These are phyloP conservation scores for Drosophila funebris DNA, from an alignment of 1,140 invertebrate genomes.

Conservation along the genomic window DNA sequence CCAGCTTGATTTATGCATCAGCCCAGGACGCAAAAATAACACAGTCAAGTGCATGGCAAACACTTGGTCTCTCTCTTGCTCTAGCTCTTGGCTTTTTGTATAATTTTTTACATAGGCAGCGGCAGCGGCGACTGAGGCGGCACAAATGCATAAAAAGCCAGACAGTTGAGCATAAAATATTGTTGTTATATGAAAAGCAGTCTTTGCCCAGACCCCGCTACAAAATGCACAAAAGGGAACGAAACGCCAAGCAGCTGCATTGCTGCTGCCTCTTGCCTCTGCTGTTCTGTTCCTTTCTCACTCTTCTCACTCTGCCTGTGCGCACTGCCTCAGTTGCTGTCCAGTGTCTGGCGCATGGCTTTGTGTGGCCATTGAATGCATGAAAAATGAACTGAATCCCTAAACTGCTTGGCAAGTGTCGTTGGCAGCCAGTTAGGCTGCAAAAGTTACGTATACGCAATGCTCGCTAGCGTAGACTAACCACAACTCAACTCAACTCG, in stretches of 20 bases:
- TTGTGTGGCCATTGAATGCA: conserved; percentile 67
- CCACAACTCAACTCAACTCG: conserved; percentile 12
- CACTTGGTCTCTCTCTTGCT: conserved; percentile 57
- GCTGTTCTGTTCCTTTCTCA: neutral
- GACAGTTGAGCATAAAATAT: conserved; percentile 81
- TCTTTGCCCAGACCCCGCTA: conserved; percentile 15
- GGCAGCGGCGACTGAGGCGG: conserved; percentile 22
- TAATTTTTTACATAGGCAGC: conserved; percentile 77
- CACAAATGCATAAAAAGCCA: conserved; percentile 78
- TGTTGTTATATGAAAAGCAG: conserved; percentile 81
- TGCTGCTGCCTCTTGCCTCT: conserved; percentile 3
- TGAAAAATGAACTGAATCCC: conserved; percentile 72
- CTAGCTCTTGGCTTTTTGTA: conserved; percentile 64
- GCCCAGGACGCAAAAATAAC: conserved; percentile 69
- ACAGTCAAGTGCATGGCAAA: conserved; percentile 79
- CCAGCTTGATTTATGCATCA: conserved; percentile 68
- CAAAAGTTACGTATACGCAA: conserved; percentile 61
- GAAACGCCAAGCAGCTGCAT: conserved; percentile 19
- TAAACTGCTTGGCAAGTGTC: conserved; percentile 60
- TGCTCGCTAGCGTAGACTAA: conserved; percentile 4
- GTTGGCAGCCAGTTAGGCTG: conserved; percentile 69
- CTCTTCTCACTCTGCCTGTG: neutral
- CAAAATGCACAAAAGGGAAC: conserved; percentile 9
- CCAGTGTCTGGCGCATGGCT: conserved; percentile 52
- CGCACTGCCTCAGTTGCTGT: conserved; percentile 28